Conservation (phyloP, 1,140 invertebrate species). For the Melanaphis sacchari region DNA sequence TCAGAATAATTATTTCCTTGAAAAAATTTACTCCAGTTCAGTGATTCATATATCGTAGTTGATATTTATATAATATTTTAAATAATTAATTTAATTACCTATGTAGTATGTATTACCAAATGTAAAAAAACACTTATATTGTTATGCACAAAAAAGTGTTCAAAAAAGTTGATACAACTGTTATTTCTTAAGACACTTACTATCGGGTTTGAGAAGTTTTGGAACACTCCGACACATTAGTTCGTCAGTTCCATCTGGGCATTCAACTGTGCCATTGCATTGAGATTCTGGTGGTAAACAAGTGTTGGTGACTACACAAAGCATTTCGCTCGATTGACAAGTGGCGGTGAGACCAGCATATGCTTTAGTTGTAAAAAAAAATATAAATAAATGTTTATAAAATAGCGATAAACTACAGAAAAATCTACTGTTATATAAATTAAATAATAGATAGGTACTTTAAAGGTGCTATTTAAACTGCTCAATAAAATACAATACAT, state of each 20-base stretch:
- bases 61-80: background rate
- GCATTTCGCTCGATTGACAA: conserved; percentile 38
- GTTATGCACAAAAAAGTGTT: background rate
- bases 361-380: conserved; percentile 52
- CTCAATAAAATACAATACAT: background rate
- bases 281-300: conserved; percentile 61
- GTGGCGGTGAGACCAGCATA: conserved; percentile 55
- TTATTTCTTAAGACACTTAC: background rate
- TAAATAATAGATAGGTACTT: background rate
- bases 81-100: background rate
- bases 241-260: conserved; percentile 78
- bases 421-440: background rate
- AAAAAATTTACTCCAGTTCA: background rate
- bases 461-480: background rate
- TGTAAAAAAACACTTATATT: background rate
- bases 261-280: conserved; percentile 77
- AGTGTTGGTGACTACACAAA: conserved; percentile 67
- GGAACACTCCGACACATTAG: conserved; percentile 71
- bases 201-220: background rate
- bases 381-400: conserved; percentile 14
- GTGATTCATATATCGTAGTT: background rate
- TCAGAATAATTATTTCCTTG: background rate
- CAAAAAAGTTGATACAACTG: background rate
- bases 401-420: conserved; percentile 62
- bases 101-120: background rate